Percentiles rank a stretch among this genome's conserved stretches.
Evolutionary conservation across 2,888 invertebrate species (phyloP).

Genomic region (Patella caerulea): DNA sequence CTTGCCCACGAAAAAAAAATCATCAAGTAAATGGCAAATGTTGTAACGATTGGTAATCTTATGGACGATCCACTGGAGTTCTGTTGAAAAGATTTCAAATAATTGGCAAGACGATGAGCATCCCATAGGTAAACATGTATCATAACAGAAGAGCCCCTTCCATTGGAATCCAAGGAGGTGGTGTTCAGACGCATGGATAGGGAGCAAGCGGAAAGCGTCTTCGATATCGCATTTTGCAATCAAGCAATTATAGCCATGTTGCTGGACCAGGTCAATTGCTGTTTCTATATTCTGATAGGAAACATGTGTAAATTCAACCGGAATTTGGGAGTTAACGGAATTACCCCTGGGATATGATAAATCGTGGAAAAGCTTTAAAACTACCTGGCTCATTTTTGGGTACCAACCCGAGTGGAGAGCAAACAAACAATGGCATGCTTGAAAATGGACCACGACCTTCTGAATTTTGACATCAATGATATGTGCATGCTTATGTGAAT

Average conservation of each 20-base stretch:
- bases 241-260: not conserved
- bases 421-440: not conserved
- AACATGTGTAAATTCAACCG: not conserved
- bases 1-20: no score
- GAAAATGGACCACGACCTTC: not conserved
- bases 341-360: slow-evolving; percentile 10
- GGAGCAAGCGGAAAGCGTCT: not conserved
- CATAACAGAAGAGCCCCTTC: no score
- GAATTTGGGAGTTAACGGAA: slow-evolving; percentile 12
- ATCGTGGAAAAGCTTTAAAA: not conserved
- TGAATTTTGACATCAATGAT: no score
- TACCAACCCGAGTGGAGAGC: slow-evolving; percentile 16
- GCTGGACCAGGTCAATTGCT: not conserved
- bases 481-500: no score
- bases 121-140: no score
- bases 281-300: slow-evolving; percentile 13
- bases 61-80: no score
- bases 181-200: not conserved
- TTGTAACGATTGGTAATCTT: no score
- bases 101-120: no score
- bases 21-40: no score
- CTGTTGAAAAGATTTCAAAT: no score
- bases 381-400: not conserved
- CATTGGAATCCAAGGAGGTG: not conserved
- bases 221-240: not conserved